phyloP scores from a whole-genome alignment of 2,113 vertebrate genomes.

The Terrapene triunguis region DNA sequence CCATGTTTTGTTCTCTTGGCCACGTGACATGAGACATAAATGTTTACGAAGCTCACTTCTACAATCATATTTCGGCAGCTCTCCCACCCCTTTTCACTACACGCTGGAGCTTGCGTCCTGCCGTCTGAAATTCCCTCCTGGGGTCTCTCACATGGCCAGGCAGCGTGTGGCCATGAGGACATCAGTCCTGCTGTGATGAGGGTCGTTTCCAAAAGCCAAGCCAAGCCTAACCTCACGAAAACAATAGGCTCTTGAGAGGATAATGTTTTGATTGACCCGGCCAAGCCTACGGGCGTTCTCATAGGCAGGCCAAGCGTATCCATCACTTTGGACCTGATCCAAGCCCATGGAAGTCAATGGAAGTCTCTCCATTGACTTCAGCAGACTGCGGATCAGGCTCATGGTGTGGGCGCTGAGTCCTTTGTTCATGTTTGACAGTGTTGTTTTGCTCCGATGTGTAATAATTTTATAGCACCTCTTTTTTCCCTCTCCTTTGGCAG shows the following conservation, averaged over 20 bases:
- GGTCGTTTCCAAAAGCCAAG: conserved; percentile 16
- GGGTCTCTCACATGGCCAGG: neutral
- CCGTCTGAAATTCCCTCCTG: neutral
- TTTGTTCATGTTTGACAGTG: neutral
- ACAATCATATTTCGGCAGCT: too few species aligned
- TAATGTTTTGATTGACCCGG: conserved; percentile 48
- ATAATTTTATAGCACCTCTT: neutral
- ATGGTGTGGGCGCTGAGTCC: neutral
- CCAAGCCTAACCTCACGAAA: conserved; percentile 7
- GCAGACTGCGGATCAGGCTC: neutral
- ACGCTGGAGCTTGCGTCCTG: neutral
- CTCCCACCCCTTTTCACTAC: too few species aligned
- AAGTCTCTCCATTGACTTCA: neutral
- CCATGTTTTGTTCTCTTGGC: too few species aligned
- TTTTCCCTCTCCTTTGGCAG: conserved; percentile 32
- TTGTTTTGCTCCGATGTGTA: neutral
- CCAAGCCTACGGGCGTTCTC: neutral
- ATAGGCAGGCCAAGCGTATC: neutral
- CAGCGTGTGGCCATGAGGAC: neutral
- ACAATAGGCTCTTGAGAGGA: conserved; percentile 23
- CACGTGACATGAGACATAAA: neutral
- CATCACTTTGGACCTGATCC: neutral
- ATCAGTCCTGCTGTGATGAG: neutral
- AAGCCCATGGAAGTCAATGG: conserved; percentile 9
- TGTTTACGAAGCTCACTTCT: too few species aligned